These are phyloP conservation scores for Invenusta paracnida DNA, from an alignment of 2,888 invertebrate genomes.

Conservation along the genomic window DNA sequence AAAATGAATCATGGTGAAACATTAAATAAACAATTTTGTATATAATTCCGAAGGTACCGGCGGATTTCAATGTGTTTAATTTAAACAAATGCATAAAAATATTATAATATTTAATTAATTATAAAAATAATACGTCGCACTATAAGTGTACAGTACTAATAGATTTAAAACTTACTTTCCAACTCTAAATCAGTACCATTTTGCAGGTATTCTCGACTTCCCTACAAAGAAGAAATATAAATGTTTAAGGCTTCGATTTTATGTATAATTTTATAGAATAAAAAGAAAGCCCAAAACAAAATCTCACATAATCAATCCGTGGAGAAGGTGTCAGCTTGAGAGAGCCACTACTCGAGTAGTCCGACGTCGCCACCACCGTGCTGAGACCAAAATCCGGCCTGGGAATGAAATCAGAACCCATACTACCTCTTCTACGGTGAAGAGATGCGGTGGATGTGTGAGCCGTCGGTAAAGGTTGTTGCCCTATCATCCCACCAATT, in stretches of 20 bases:
- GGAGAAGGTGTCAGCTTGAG: background rate
- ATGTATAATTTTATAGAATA: no score
- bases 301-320: background rate
- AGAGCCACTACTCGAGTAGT: background rate
- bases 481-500: no score
- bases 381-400: background rate
- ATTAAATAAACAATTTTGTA: no score
- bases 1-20: no score
- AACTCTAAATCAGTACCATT: background rate
- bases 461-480: no score
- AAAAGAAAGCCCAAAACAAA: no score
- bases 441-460: background rate
- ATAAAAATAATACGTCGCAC: background rate
- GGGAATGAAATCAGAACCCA: conserved; percentile 1
- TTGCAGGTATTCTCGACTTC: background rate
- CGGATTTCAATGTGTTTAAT: no score
- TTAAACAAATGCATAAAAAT: background rate
- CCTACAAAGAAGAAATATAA: no score
- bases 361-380: background rate
- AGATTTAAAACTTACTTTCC: background rate
- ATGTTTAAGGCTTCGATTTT: no score
- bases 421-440: background rate
- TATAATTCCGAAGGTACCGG: no score
- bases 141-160: no score
- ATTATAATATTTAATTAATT: background rate